Base-by-base conservation (phyloP, 2,797 vertebrate genomes). In the Sebastes hopkinsi region DNA sequence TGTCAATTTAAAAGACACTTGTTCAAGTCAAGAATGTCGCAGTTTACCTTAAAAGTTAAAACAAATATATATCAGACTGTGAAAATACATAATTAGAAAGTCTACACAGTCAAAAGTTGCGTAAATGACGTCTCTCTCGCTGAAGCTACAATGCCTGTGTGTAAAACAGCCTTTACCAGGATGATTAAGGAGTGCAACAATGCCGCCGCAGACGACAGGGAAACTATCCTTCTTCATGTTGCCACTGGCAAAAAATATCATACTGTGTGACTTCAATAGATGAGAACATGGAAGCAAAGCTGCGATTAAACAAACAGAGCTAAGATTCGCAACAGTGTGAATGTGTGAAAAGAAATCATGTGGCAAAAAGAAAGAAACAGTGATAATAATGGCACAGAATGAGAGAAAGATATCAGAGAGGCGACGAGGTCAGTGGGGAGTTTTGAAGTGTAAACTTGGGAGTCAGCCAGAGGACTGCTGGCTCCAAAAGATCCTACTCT, bases 401-500 rank as follows among this genome's bases (percentile, higher is more conserved):
- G 61, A 72, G 34, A 30, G 56, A 75, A n/a, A 59, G 61, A 78
- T 54, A 86, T 74, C 30, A 22, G 67, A 61, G 68, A 67, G 64
- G 58, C 2, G 29, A 46, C 50, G 14, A 79, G 79, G 68, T 75
- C 72, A 77, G 77, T 56, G 64, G 59, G 72, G 78, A 77, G 38
- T 42, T 65, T 54, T 30, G 67, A 67, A 50, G 42, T 74, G 79
- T 65, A 56, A 59, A 79, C 66, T 59, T 87, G 85, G 75, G 52
- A 75, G 69, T 64, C 42, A 25, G 83, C 79, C 83, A 83, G 83
- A 61, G 27, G 50, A 75, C 72, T 22, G 27, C 56, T 72, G 71
- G 56, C 67, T 64, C 65, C 56, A 29, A 64, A 58, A n/a, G 46
- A 80, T n/a, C 20, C 50, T n/a, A n/a, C 16, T 16, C 42, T 36